These are phyloP conservation scores for Taenioides sp. DNA, from an alignment of 2,797 vertebrate species.

Conservation along the genomic window DNA sequence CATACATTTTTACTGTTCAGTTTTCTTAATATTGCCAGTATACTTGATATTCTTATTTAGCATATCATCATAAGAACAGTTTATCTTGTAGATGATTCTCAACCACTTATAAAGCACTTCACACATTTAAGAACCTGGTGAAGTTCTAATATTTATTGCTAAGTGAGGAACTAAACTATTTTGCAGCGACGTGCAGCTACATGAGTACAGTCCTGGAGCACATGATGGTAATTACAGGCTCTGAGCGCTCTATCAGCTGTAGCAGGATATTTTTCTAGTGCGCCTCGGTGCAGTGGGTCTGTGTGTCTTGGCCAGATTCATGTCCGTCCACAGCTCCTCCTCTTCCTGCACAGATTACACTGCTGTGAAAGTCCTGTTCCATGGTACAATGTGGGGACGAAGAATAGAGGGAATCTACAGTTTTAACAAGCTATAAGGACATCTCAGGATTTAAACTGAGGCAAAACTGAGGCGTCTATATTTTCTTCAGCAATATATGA, in stretches of 20 bases:
- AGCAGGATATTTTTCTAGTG: conserved; percentile 25
- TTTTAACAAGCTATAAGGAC: conserved; percentile 30
- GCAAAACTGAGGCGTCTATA: no score
- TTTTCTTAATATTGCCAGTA: no score
- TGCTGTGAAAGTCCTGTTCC: conserved; percentile 53
- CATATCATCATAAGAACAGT: no score
- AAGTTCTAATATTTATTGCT: no score
- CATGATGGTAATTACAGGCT: neutral
- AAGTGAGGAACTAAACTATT: neutral
- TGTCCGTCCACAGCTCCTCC: conserved; percentile 56
- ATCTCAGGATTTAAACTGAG: conserved; percentile 23
- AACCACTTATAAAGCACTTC: no score
- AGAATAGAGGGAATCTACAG: conserved; percentile 41
- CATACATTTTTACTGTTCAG: no score
- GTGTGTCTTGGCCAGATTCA: conserved; percentile 47
- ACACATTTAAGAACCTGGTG: no score
- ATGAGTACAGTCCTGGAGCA: neutral
- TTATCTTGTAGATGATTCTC: no score
- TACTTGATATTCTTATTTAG: no score
- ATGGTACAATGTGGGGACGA: conserved; percentile 28
- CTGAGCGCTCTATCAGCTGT: neutral
- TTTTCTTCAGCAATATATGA: no score
- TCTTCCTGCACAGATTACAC: conserved; percentile 61
- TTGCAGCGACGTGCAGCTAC: no score
- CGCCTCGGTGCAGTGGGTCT: conserved; percentile 18